phyloP scores from a whole-genome alignment of 35 echinoderm and acorn worm species.

The Diadema setosum region DNA sequence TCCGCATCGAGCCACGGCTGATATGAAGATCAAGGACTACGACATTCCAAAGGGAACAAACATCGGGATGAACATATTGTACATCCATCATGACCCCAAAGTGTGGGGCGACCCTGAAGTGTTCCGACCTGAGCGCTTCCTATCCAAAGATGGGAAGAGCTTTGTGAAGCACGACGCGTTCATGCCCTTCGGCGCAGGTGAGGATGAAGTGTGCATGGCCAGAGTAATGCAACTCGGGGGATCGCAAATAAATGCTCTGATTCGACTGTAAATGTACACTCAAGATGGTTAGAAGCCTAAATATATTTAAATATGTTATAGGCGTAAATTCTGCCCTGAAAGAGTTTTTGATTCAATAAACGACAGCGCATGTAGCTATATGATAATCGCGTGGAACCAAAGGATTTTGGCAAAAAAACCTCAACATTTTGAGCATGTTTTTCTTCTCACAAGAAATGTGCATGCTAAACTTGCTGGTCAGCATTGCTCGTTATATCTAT shows the following conservation, averaged over 20 bases:
- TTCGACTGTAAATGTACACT: background rate
- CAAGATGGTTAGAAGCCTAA: background rate
- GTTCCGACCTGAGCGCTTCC: constrained; percentile 30
- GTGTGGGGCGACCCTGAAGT: constrained; percentile 2
- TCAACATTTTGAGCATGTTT: no score
- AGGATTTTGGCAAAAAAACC: no score
- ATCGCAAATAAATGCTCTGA: background rate
- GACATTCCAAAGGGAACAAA: constrained; percentile 42
- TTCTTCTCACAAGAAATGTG: no score
- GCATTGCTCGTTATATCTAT: no score
- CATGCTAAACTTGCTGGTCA: no score
- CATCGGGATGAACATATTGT: constrained; percentile 11
- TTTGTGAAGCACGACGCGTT: background rate
- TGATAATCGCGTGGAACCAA: no score
- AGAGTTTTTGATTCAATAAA: background rate
- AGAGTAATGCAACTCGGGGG: no score
- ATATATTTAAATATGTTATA: background rate
- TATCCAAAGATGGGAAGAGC: background rate
- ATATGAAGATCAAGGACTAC: background rate
- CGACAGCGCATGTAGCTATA: no score
- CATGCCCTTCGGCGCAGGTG: constrained; percentile 26
- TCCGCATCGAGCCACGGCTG: background rate
- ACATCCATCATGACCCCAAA: constrained; percentile 15
- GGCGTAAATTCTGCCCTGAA: background rate
- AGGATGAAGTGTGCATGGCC: background rate